Percentiles rank a stretch among this genome's conserved stretches.
phyloP scores from a whole-genome alignment of 1,140 invertebrate genomes.

The Matsumurasca onukii region DNA sequence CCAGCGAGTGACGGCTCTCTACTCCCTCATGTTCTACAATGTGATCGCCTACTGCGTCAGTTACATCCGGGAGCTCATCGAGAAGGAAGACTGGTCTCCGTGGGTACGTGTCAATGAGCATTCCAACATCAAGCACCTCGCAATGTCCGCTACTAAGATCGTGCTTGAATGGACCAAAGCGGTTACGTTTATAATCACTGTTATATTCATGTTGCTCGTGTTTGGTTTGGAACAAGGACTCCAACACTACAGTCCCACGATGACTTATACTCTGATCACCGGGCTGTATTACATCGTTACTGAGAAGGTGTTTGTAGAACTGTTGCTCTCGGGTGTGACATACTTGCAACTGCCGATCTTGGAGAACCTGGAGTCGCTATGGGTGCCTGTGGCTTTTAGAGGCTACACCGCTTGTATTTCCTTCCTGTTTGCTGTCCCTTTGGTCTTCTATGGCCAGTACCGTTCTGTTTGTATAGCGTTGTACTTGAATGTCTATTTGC shows the following conservation, averaged over 20 bases:
- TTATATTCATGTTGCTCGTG: slow-evolving; percentile 74
- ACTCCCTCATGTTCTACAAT: slow-evolving; percentile 80
- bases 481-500: slow-evolving; percentile 69
- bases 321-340: slow-evolving; percentile 57
- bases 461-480: slow-evolving; percentile 57
- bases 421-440: slow-evolving; percentile 52
- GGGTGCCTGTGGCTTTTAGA: slow-evolving; percentile 62
- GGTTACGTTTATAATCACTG: slow-evolving; percentile 74
- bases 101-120: slow-evolving; percentile 70
- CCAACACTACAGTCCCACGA: slow-evolving; percentile 68
- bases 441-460: slow-evolving; percentile 57
- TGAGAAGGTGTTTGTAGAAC: slow-evolving; percentile 67
- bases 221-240: slow-evolving; percentile 73
- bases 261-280: slow-evolving; percentile 62
- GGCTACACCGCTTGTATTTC: slow-evolving; percentile 57
- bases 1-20: slow-evolving; percentile 66
- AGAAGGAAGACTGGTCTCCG: slow-evolving; percentile 74
- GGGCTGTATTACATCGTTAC: slow-evolving; percentile 70
- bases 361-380: slow-evolving; percentile 66
- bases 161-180: slow-evolving; percentile 81
- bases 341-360: slow-evolving; percentile 60
- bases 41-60: slow-evolving; percentile 73
- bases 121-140: slow-evolving; percentile 71
- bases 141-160: slow-evolving; percentile 79
- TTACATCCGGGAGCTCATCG: slow-evolving; percentile 69